A percentile compares a stretch with the other conserved stretches of the same genome.
These are phyloP conservation scores for Tetropium fuscum DNA, from an alignment of 2,888 invertebrate species.

Conservation along the genomic window DNA sequence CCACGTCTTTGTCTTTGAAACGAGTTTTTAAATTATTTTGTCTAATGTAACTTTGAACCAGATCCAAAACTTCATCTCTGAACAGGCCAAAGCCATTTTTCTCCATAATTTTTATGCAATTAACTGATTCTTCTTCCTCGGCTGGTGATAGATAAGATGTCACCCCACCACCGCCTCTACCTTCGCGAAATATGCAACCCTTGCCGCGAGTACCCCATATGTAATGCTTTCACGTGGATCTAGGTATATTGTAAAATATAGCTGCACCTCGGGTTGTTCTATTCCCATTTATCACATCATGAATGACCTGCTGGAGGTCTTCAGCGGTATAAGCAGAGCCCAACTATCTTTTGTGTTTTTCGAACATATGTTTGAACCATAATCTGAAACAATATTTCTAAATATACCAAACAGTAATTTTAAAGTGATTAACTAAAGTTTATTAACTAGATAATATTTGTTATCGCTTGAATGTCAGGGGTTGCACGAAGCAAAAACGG, in stretches of 20 bases:
- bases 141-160: conserved; percentile 1
- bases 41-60: background rate
- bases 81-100: conserved; percentile 7
- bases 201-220: conserved; percentile 5
- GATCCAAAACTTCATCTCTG: background rate
- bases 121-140: conserved; percentile 3
- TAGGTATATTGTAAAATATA: conserved; percentile 11
- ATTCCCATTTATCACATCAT: conserved; percentile 17
- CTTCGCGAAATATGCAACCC: background rate
- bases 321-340: background rate
- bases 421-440: no score
- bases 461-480: no score
- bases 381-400: no score
- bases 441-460: no score
- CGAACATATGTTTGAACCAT: conserved; percentile 17
- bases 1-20: conserved; percentile 1
- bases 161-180: conserved; percentile 1
- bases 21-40: conserved; percentile 3
- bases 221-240: conserved; percentile 9
- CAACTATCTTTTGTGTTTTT: conserved; percentile 9
- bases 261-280: conserved; percentile 14
- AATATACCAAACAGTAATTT: no score
- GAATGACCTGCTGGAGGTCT: conserved; percentile 9
- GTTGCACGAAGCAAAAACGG: no score
- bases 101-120: conserved; percentile 7